phyloP scores from a whole-genome alignment of 1,140 invertebrate species.

The Sarcophaga bullata region DNA sequence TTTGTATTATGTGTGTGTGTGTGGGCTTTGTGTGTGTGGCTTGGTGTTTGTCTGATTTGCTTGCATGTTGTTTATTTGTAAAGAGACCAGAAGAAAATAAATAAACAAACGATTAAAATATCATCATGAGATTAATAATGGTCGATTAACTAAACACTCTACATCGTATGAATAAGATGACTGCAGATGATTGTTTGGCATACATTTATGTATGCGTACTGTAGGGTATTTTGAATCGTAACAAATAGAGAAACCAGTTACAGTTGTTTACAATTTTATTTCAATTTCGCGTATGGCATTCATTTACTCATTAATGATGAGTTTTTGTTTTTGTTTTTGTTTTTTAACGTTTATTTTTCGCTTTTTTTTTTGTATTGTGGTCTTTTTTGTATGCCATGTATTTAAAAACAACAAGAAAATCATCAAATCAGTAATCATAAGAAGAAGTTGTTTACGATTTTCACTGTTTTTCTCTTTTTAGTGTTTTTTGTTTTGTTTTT shows the following conservation, averaged over 20 bases:
- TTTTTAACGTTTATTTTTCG: too few species aligned
- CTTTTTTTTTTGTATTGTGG: too few species aligned
- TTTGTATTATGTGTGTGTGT: too few species aligned
- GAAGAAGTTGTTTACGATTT: constrained; percentile 14
- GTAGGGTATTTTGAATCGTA: not conserved
- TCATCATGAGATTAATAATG: not conserved
- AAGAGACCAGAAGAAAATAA: constrained; percentile 17
- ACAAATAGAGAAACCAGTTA: constrained; percentile 2
- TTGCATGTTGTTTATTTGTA: constrained; percentile 18
- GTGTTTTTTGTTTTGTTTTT: too few species aligned
- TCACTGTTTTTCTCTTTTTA: not conserved
- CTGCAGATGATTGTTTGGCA: too few species aligned
- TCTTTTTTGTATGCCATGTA: too few species aligned
- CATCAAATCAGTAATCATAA: not conserved
- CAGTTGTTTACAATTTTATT: not conserved
- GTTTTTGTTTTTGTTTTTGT: too few species aligned
- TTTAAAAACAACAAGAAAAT: not conserved
- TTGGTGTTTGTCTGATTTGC: not conserved
- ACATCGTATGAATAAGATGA: not conserved
- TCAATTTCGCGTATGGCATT: constrained; percentile 8
- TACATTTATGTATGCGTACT: too few species aligned
- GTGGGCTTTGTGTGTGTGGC: not conserved
- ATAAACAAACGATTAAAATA: constrained; percentile 5
- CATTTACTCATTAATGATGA: not conserved
- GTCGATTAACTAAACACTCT: not conserved